These are phyloP conservation scores for Ctenodactylus gundi DNA, from an alignment of 2,113 vertebrate genomes.

Conservation along the genomic window DNA sequence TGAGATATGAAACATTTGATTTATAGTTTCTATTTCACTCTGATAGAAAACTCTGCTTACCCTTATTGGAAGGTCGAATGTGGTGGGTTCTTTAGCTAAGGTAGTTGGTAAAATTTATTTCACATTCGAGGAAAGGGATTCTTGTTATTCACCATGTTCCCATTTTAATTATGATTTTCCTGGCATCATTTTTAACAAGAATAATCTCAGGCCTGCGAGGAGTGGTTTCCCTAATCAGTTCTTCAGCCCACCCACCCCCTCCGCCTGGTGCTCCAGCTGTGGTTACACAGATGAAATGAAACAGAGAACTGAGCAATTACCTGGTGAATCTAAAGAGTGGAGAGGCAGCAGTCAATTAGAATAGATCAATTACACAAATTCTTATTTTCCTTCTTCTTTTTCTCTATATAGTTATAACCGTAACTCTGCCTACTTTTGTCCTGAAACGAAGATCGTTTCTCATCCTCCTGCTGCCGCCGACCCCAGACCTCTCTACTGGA, in stretches of 20 bases:
- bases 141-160: constrained; percentile 59
- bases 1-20: constrained; percentile 74
- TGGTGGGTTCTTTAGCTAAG: constrained; percentile 57
- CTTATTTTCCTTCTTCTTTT: constrained; percentile 13
- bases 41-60: constrained; percentile 73
- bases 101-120: constrained; percentile 75
- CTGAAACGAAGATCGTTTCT: not conserved
- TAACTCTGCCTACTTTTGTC: not conserved
- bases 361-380: constrained; percentile 58
- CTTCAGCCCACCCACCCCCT: not conserved
- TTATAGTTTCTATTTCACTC: constrained; percentile 76
- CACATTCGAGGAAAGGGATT: constrained; percentile 65
- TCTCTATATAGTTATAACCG: not conserved
- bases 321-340: constrained; percentile 41
- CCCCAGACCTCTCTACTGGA: not conserved
- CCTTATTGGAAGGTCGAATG: constrained; percentile 74
- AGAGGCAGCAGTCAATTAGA: constrained; percentile 71
- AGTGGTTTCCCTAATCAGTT: constrained; percentile 67
- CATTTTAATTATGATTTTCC: constrained; percentile 76
- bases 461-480: not conserved
- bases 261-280: not conserved
- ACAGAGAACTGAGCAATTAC: constrained; percentile 53
- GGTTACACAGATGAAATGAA: constrained; percentile 21
- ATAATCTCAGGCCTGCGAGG: constrained; percentile 63
- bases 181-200: constrained; percentile 75